Evolutionary conservation across 2,113 vertebrate species (phyloP).

Genomic region (Rousettus leschenaultii): DNA sequence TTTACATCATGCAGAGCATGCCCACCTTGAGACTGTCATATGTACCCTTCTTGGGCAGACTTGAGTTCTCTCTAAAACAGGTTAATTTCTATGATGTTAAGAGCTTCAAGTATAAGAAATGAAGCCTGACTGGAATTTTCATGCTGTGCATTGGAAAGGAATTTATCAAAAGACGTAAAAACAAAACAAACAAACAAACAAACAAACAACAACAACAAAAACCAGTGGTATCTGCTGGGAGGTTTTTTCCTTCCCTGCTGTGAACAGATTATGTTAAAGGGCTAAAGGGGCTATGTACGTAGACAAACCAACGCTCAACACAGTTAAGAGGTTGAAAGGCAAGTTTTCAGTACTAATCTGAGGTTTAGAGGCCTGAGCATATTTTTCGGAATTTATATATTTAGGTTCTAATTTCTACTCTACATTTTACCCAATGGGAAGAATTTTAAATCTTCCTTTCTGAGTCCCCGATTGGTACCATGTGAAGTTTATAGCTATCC

Average conservation of each 20-base stretch:
- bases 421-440: not conserved
- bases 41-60: not conserved
- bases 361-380: not conserved
- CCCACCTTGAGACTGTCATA: not conserved
- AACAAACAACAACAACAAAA: not conserved
- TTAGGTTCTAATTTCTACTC: constrained; percentile 23
- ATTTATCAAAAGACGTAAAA: not conserved
- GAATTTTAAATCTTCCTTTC: constrained; percentile 29
- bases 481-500: constrained; percentile 31
- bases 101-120: not conserved
- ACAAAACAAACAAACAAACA: not conserved
- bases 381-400: constrained; percentile 45
- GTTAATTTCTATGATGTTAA: not conserved
- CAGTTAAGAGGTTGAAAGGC: not conserved
- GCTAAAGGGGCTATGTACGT: not conserved
- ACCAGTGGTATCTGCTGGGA: not conserved
- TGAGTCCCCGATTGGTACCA: constrained; percentile 11
- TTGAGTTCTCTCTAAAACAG: not conserved
- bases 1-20: not conserved
- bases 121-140: not conserved
- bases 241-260: not conserved
- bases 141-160: not conserved
- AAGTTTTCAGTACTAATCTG: not conserved
- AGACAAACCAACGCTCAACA: not conserved
- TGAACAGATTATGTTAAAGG: not conserved